Base-by-base conservation (phyloP, 2,113 vertebrate genomes). In the Peromyscus polionotus region DNA sequence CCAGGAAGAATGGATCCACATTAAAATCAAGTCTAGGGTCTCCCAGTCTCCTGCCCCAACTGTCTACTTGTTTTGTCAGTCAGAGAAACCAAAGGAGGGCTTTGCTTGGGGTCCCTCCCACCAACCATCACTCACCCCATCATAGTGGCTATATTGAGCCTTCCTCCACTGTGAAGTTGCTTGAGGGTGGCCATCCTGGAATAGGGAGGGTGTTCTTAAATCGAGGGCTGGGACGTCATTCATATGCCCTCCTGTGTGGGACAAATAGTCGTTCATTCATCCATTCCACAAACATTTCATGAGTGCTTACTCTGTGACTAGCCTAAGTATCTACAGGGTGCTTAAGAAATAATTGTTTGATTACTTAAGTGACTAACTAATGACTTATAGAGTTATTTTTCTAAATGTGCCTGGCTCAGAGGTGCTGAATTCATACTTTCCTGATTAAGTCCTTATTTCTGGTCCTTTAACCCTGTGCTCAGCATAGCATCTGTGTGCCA, bases 271-370 rank as follows among this genome's bases (percentile, higher is more conserved):
- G n/a, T n/a, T 65, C 26, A 36, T 39, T 54, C 80, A 28, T 57
- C 70, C 63, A 90, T 59, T 51, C 39, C 51, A 67, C n/a, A 76
- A 45, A 51, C 48, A 16, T 14, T 68, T 42, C 45, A 19, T 13
- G 87, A 51, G 57, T 75, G 75, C 85, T 72, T 19, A 13, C 70
- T 88, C 61, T 31, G 45, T 51, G 45, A 19, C 72, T 61, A 33
- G 39, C 11, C 61, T 45, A 81, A 68, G 36, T 26, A 73, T 48
- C 79, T 48, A 61, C 4, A 10, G 68, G 28, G 70, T 57, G 28
- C 75, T 90, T 93, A 36, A 92, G 92, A 93, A 97, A 76, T 65
- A 75, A 80, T 72, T 45, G 12, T 67, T 79, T 91, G 76, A 67
- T 90, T 73, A 57, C 73, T 94, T 90, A 91, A 67, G 57, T 91